These are phyloP conservation scores for Macropis europaea DNA, from an alignment of 2,888 invertebrate species.

Conservation along the genomic window DNA sequence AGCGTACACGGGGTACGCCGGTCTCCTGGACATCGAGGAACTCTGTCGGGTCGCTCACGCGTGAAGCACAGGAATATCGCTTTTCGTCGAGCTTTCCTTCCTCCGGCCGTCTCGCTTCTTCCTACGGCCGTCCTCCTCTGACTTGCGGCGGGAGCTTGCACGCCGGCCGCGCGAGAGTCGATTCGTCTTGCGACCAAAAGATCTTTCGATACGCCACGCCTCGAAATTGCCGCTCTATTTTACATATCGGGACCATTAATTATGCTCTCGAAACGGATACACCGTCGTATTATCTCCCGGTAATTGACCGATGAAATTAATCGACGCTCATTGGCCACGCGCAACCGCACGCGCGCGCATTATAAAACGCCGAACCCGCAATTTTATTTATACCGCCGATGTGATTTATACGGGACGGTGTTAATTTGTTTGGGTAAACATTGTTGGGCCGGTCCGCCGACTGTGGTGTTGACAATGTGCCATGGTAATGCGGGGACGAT, in stretches of 20 bases:
- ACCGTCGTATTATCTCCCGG: slow-evolving; percentile 33
- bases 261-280: slow-evolving; percentile 18
- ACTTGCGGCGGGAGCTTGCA: not conserved
- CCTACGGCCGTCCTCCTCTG: slow-evolving; percentile 3
- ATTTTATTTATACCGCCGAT: slow-evolving; percentile 34
- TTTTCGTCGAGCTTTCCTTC: slow-evolving; percentile 62
- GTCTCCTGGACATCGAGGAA: slow-evolving; percentile 51
- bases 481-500: no score
- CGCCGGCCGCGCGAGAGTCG: no score
- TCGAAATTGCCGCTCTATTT: not conserved
- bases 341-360: slow-evolving; percentile 3
- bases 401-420: slow-evolving; percentile 19
- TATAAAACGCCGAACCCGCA: slow-evolving; percentile 19
- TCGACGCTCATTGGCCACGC: slow-evolving; percentile 23
- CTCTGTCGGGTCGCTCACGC: slow-evolving; percentile 53
- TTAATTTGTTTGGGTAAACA: no score
- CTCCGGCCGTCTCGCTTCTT: slow-evolving; percentile 29
- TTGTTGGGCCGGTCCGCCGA: no score
- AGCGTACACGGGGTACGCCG: slow-evolving; percentile 26
- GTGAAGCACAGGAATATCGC: slow-evolving; percentile 58
- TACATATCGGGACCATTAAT: slow-evolving; percentile 35
- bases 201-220: not conserved
- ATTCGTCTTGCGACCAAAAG: not conserved
- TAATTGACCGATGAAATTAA: slow-evolving; percentile 34
- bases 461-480: no score